Percentiles rank a stretch among this genome's conserved stretches.
phyloP scores from a whole-genome alignment of 2,113 vertebrate genomes.

The Pterophyllum scalare region DNA sequence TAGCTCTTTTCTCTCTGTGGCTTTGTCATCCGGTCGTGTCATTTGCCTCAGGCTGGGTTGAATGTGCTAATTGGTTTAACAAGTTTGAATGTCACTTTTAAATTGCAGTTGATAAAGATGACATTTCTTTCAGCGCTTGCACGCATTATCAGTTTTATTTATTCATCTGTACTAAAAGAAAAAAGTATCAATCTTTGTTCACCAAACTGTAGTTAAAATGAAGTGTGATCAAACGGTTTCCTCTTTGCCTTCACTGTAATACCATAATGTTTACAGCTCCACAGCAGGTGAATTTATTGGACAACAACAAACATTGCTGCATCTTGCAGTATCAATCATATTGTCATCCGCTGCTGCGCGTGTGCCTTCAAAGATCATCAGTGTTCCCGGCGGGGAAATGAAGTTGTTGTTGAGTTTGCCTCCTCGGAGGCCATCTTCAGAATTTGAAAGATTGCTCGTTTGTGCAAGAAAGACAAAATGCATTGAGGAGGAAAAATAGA shows the following conservation, averaged over 20 bases:
- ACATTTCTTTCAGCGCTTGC: not conserved
- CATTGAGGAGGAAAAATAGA: not conserved
- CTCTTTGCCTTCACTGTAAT: not conserved
- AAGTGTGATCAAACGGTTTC: constrained; percentile 2
- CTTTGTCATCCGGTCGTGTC: constrained; percentile 34
- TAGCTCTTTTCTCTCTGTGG: constrained; percentile 24
- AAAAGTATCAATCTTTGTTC: not conserved
- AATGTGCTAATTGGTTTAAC: constrained; percentile 59
- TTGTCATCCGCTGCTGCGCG: constrained; percentile 5
- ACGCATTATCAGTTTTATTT: constrained; percentile 9
- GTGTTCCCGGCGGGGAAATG: constrained; percentile 17
- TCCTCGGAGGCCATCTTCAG: constrained; percentile 28
- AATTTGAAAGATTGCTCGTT: constrained; percentile 53
- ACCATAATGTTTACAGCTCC: not conserved
- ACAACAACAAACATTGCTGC: constrained; percentile 12
- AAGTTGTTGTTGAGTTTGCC: constrained; percentile 44
- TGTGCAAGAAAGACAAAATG: constrained; percentile 33
- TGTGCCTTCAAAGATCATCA: constrained; percentile 39
- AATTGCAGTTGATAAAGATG: constrained; percentile 37
- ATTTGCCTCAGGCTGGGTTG: constrained; percentile 26
- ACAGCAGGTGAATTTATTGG: constrained; percentile 36
- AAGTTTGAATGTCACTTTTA: constrained; percentile 47
- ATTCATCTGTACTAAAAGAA: not conserved
- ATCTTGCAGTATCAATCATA: constrained; percentile 44
- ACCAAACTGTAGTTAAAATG: not conserved